Evolutionary conservation across 2,113 vertebrate genomes (phyloP).

Genomic region (Nymphicus hollandicus): DNA sequence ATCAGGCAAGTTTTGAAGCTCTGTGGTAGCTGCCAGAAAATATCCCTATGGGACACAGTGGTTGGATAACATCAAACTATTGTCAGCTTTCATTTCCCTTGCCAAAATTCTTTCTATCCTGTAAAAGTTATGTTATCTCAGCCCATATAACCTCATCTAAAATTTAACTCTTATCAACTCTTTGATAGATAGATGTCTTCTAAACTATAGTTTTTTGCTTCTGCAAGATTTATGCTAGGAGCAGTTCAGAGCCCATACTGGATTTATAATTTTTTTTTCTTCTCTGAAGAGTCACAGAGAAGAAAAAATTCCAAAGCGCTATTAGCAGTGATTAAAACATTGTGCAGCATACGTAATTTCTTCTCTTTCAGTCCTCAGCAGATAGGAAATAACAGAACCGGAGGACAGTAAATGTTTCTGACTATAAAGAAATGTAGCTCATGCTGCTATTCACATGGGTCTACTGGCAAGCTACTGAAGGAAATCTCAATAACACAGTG

Average conservation of each 20-base stretch:
- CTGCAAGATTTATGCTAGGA: neutral
- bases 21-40: neutral
- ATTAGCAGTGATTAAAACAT: neutral
- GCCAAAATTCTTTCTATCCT: neutral
- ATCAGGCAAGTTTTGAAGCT: neutral
- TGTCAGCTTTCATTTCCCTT: neutral
- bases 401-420: neutral
- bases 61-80: neutral
- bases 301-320: neutral
- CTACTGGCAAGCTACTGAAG: neutral
- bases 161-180: neutral
- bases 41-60: neutral
- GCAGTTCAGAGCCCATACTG: neutral
- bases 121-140: neutral
- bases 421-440: neutral
- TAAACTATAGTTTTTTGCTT: neutral
- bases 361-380: neutral
- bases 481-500: neutral
- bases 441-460: neutral
- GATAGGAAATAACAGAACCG: neutral
- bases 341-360: accelerated
- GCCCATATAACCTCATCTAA: neutral
- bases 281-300: neutral
- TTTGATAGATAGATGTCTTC: neutral
- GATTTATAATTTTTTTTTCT: neutral